Conservation (phyloP, 2,113 vertebrate genomes). For the Scortum barcoo region DNA sequence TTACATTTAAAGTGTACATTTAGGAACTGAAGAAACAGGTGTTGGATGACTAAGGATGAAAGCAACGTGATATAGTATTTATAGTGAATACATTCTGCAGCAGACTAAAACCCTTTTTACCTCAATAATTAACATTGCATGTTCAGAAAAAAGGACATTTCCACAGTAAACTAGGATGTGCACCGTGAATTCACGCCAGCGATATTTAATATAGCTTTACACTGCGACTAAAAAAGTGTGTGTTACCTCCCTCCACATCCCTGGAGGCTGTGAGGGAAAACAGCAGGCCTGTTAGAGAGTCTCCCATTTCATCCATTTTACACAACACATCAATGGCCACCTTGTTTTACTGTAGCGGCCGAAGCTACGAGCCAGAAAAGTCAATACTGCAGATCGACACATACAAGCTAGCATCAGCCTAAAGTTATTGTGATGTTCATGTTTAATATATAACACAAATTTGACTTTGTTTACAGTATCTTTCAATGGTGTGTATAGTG, state of each 20-base stretch:
- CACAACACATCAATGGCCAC: conserved; percentile 20
- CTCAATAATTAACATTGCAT: background rate
- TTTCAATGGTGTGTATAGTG: background rate
- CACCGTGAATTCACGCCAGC: background rate
- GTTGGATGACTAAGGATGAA: background rate
- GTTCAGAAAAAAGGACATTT: background rate
- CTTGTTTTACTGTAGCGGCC: background rate
- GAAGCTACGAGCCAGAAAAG: conserved; percentile 3
- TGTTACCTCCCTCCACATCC: background rate
- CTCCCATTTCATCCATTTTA: conserved; percentile 9
- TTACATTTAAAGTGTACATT: background rate
- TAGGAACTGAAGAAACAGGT: background rate
- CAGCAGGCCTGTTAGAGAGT: background rate
- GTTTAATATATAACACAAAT: background rate
- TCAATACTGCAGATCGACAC: background rate
- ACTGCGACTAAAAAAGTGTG: background rate
- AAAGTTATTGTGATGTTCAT: background rate
- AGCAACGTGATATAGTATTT: no score
- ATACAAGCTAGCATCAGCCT: background rate
- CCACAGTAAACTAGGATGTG: background rate
- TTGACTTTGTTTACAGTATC: background rate
- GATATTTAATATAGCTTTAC: background rate
- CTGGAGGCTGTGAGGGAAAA: conserved; percentile 4
- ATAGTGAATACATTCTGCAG: background rate
- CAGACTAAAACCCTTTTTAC: background rate